These are phyloP conservation scores for Drosophila kikkawai DNA, from an alignment of 1,140 invertebrate species.

Conservation along the genomic window DNA sequence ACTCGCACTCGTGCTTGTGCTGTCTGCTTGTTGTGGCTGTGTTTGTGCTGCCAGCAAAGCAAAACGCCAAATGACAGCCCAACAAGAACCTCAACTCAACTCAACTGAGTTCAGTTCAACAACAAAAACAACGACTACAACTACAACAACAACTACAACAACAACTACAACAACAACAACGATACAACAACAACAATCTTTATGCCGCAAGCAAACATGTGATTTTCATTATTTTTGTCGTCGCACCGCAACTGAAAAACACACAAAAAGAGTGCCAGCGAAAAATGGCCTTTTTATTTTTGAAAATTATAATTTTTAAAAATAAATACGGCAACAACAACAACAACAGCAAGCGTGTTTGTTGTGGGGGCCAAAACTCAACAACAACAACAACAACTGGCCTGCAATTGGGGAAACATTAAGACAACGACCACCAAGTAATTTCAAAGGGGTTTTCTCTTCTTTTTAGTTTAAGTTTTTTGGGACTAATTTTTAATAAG, in stretches of 20 bases:
- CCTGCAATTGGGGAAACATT: constrained; percentile 16
- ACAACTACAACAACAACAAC: constrained; percentile 17
- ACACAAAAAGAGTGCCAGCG: not conserved
- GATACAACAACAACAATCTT: constrained; percentile 44
- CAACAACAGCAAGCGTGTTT: constrained; percentile 20
- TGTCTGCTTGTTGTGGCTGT: constrained; percentile 27
- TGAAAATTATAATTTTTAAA: constrained; percentile 82
- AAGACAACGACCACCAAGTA: constrained; percentile 14
- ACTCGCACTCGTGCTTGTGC: constrained; percentile 19
- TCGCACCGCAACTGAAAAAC: constrained; percentile 47
- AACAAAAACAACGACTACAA: constrained; percentile 10
- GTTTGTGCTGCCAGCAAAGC: constrained; percentile 71
- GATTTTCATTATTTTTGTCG: constrained; percentile 82
- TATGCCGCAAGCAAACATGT: constrained; percentile 82
- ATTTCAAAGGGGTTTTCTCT: not conserved
- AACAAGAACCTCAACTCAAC: constrained; percentile 43
- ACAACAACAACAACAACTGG: constrained; percentile 4
- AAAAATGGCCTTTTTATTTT: constrained; percentile 71
- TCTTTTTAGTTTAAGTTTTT: not conserved
- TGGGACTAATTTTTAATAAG: constrained; percentile 14
- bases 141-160: constrained; percentile 9
- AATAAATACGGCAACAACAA: constrained; percentile 59
- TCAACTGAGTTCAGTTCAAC: constrained; percentile 4
- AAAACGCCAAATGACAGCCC: constrained; percentile 70
- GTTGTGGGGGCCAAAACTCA: constrained; percentile 39